Evolutionary conservation across 2,113 vertebrate species (phyloP).

Genomic region (Cyprinodon variegatus): DNA sequence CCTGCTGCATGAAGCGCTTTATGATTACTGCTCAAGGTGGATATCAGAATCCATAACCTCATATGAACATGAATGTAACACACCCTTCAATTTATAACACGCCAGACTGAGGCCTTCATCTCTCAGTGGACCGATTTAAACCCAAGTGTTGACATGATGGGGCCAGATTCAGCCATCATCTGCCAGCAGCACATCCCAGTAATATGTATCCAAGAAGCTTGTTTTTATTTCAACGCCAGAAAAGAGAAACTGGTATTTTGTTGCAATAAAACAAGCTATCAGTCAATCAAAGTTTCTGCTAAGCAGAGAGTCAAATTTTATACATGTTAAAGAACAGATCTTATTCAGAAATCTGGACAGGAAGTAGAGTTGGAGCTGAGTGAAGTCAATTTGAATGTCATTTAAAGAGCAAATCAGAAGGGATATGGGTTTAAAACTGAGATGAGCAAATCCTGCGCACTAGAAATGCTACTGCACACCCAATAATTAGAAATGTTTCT

Average conservation of each 20-base stretch:
- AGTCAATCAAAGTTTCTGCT: constrained; percentile 37
- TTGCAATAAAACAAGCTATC: constrained; percentile 4
- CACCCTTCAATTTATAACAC: constrained; percentile 72
- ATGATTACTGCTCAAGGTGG: constrained; percentile 56
- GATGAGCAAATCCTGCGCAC: background rate
- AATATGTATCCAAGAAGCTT: constrained; percentile 52
- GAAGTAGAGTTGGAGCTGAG: constrained; percentile 31
- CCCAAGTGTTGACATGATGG: constrained; percentile 74
- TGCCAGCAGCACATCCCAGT: constrained; percentile 39
- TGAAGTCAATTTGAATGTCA: constrained; percentile 28
- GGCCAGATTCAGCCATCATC: constrained; percentile 51
- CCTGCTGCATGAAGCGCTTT: constrained; percentile 3
- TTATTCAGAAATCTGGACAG: constrained; percentile 35
- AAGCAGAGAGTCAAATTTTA: constrained; percentile 52
- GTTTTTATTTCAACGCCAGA: constrained; percentile 69
- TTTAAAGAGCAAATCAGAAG: constrained; percentile 22
- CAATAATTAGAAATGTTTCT: too few species aligned
- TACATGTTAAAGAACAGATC: constrained; percentile 44
- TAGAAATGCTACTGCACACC: constrained; percentile 1
- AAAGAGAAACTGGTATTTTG: constrained; percentile 55
- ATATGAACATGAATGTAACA: constrained; percentile 52
- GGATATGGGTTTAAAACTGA: constrained; percentile 26
- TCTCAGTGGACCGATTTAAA: constrained; percentile 75
- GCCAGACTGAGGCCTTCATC: constrained; percentile 50
- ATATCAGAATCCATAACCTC: constrained; percentile 57